Conservation (phyloP, 2,113 vertebrate species). For the Gasterosteus nipponicus region DNA sequence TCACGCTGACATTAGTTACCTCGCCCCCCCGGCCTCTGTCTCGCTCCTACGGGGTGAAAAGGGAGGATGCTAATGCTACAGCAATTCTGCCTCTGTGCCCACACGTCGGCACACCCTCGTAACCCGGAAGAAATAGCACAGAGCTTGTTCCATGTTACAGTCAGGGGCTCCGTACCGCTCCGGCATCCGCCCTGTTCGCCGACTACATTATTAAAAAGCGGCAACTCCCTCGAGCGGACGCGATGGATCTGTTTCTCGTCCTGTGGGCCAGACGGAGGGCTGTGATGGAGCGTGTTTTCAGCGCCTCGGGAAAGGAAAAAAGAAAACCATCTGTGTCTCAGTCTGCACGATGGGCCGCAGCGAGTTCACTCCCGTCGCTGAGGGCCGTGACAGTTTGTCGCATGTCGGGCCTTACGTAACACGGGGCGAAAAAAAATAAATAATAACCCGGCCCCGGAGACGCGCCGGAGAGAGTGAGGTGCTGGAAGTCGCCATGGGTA, state of each 20-base stretch:
- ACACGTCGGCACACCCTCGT: background rate
- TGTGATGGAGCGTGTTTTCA: slow-evolving; percentile 54
- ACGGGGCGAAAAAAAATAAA: too few relatives aligned
- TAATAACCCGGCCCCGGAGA: too few relatives aligned
- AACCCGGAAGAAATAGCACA: background rate
- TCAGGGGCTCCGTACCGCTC: background rate
- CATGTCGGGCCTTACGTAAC: slow-evolving; percentile 56
- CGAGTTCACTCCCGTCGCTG: slow-evolving; percentile 35
- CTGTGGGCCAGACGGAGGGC: slow-evolving; percentile 28
- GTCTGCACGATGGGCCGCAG: slow-evolving; percentile 37
- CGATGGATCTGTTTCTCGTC: slow-evolving; percentile 33
- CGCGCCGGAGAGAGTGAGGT: background rate
- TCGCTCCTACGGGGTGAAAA: background rate
- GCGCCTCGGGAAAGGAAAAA: slow-evolving; percentile 59
- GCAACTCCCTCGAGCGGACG: slow-evolving; percentile 29
- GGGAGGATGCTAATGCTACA: background rate
- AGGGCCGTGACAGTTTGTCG: slow-evolving; percentile 49
- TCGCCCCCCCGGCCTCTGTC: background rate
- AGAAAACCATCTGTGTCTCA: slow-evolving; percentile 54
- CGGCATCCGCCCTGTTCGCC: slow-evolving; percentile 12
- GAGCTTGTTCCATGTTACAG: background rate
- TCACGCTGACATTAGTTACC: slow-evolving; percentile 3
- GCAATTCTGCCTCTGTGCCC: background rate
- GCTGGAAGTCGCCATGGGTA: background rate
- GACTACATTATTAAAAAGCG: slow-evolving; percentile 23